These are phyloP conservation scores for Galagoides demidoff DNA, from an alignment of 2,797 vertebrate species.

Conservation along the genomic window DNA sequence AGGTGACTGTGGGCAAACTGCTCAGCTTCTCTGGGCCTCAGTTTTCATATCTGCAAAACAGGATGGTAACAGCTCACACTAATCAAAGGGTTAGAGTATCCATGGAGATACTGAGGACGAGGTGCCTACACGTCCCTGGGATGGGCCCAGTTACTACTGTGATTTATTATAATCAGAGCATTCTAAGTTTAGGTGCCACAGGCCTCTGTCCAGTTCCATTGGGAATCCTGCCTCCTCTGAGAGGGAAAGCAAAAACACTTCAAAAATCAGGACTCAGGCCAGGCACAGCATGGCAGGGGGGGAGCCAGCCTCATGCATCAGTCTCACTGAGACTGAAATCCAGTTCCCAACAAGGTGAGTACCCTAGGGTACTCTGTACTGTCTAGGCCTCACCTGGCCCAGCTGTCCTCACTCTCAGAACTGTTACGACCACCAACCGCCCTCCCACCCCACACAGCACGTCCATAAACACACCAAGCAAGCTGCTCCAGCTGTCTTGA, in stretches of 20 bases:
- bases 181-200: not conserved
- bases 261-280: not conserved
- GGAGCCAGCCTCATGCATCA: not conserved
- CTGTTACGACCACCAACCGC: not conserved
- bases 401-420: not conserved
- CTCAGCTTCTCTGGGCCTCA: not conserved
- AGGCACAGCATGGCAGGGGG: not conserved
- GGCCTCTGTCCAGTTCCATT: not conserved
- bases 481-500: no score
- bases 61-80: not conserved
- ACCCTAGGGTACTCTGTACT: not conserved
- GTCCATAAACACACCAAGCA: accelerated
- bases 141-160: not conserved
- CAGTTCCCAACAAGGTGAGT: not conserved
- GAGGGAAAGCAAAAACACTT: not conserved
- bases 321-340: not conserved
- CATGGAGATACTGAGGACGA: not conserved
- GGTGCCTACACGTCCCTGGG: accelerated
- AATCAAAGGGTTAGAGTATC: not conserved
- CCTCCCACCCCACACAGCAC: not conserved
- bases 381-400: not conserved
- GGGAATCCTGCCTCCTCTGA: not conserved
- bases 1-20: accelerated
- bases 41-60: not conserved
- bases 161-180: accelerated